Percentiles rank a stretch among this genome's conserved stretches.
Conservation (phyloP, 2,113 vertebrate genomes). For the Bettongia penicillata region DNA sequence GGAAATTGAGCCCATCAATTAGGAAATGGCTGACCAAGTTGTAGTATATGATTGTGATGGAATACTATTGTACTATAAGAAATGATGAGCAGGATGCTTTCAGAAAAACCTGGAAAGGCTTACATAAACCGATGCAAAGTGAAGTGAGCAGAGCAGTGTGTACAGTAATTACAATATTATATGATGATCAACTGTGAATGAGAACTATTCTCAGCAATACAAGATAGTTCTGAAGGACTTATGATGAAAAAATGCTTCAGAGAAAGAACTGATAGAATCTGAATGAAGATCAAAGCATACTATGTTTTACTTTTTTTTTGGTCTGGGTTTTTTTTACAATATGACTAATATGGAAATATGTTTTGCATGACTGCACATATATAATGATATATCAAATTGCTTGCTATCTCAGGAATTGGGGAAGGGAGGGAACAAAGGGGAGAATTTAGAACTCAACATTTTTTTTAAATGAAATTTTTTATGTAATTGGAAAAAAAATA, state of each 20-base stretch:
- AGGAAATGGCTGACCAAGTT: neutral
- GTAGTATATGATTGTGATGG: neutral
- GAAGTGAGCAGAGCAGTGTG: neutral
- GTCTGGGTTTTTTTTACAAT: neutral
- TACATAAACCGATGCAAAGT: neutral
- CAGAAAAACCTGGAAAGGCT: neutral
- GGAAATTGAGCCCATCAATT: neutral
- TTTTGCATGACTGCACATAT: neutral
- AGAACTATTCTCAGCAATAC: neutral
- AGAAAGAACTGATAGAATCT: neutral
- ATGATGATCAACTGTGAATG: neutral
- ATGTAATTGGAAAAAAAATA: too few species aligned
- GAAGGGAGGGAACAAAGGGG: neutral
- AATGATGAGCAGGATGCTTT: neutral
- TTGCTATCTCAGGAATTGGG: neutral
- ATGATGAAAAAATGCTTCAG: neutral
- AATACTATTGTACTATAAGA: neutral
- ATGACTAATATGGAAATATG: neutral
- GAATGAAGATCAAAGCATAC: neutral
- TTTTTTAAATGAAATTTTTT: neutral
- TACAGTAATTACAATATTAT: neutral
- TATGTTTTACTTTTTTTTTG: neutral
- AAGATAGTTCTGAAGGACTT: neutral
- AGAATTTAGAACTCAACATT: neutral
- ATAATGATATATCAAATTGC: neutral